Percentiles rank a stretch among this genome's conserved stretches.
phyloP scores from a whole-genome alignment of 2,797 vertebrate species.

The Cercopithecus hamlyni region DNA sequence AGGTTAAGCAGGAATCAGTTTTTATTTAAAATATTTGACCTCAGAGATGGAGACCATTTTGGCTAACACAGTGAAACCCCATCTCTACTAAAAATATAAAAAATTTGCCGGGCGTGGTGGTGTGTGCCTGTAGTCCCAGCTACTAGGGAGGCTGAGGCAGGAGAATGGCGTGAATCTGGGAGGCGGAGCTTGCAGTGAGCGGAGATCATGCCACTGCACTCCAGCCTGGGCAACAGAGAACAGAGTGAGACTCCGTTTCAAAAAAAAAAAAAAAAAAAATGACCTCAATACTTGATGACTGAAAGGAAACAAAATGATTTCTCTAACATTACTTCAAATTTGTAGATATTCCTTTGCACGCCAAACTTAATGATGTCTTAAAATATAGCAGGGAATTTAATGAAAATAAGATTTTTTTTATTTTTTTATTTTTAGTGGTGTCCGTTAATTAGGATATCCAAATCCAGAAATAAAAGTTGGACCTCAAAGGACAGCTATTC shows the following conservation, averaged over 20 bases:
- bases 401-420: background rate
- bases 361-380: background rate
- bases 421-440: background rate
- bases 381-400: background rate
- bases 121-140: too few species aligned
- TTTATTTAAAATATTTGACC: background rate
- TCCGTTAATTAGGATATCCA: background rate
- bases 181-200: too few species aligned
- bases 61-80: too few species aligned
- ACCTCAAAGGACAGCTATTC: background rate
- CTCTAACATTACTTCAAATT: background rate
- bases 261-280: too few species aligned
- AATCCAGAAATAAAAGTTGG: background rate
- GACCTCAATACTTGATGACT: background rate
- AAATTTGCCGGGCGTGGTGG: too few species aligned
- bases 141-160: too few species aligned
- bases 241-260: too few species aligned
- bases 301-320: background rate
- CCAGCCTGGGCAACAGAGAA: too few species aligned
- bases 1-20: background rate
- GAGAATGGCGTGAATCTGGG: too few species aligned
- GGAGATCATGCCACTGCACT: accelerated
- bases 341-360: background rate
- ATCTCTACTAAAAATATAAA: too few species aligned
- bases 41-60: too few species aligned